phyloP scores from a whole-genome alignment of 2,888 invertebrate species.

The Alcis repandata region DNA sequence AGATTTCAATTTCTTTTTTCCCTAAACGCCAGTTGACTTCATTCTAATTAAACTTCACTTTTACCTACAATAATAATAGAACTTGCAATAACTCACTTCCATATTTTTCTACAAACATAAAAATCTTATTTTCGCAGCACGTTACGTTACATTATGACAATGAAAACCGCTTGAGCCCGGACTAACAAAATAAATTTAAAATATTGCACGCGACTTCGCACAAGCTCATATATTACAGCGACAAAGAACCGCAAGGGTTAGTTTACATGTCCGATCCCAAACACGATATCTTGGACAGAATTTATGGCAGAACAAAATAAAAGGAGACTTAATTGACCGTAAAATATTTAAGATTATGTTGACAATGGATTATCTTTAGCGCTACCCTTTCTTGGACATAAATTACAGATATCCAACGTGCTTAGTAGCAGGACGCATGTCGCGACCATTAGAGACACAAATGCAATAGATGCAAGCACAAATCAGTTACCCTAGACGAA shows the following conservation, averaged over 20 bases:
- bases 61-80: too few species aligned
- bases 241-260: slow-evolving; percentile 56
- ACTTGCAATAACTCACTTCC: neutral
- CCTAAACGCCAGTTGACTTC: too few species aligned
- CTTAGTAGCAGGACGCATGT: slow-evolving; percentile 68
- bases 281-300: slow-evolving; percentile 63
- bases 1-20: neutral
- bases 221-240: slow-evolving; percentile 51
- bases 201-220: slow-evolving; percentile 34
- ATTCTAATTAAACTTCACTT: too few species aligned
- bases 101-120: slow-evolving; percentile 1
- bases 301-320: slow-evolving; percentile 71
- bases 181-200: slow-evolving; percentile 46
- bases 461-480: slow-evolving; percentile 73
- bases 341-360: slow-evolving; percentile 82
- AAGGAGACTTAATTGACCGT: slow-evolving; percentile 72
- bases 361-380: slow-evolving; percentile 72
- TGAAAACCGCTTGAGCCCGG: slow-evolving; percentile 29
- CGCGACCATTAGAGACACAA: slow-evolving; percentile 76
- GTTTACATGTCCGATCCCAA: slow-evolving; percentile 52
- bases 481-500: slow-evolving; percentile 64
- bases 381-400: slow-evolving; percentile 78
- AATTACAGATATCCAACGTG: slow-evolving; percentile 73
- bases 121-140: neutral
- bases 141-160: slow-evolving; percentile 22